Conservation (phyloP, 2,113 vertebrate species). For the Coracopsis vasa region DNA sequence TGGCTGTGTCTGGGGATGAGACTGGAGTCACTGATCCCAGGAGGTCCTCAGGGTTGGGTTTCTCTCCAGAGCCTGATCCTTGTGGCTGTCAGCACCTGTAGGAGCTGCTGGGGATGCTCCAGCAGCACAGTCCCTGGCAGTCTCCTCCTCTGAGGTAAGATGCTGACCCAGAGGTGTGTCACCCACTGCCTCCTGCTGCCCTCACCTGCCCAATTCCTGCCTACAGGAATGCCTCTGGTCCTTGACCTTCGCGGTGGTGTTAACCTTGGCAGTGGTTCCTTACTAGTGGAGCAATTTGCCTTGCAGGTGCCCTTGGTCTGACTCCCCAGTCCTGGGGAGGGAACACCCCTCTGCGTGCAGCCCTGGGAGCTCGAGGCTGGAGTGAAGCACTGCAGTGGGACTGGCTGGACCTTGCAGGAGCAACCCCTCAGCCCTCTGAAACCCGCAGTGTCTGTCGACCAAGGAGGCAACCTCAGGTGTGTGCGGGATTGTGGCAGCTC, state of each 20-base stretch:
- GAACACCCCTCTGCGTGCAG: neutral
- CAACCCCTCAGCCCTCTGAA: neutral
- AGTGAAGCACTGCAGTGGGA: neutral
- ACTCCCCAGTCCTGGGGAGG: neutral
- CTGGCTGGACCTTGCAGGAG: neutral
- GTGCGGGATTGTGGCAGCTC: neutral
- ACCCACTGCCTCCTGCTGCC: neutral
- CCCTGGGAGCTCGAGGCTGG: neutral
- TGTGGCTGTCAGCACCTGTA: rapidly evolving
- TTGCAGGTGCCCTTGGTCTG: rapidly evolving
- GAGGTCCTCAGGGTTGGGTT: neutral
- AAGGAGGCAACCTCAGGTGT: neutral
- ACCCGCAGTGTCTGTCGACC: neutral
- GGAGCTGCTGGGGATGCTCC: neutral
- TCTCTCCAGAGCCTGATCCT: neutral
- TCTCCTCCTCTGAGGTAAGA: neutral
- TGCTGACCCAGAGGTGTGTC: neutral
- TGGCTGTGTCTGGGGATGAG: neutral
- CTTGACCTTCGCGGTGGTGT: rapidly evolving
- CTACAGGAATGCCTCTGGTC: rapidly evolving
- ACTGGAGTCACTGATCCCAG: neutral
- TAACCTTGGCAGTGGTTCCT: rapidly evolving
- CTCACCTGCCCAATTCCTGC: neutral
- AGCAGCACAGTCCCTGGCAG: neutral
- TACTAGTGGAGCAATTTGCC: rapidly evolving